phyloP scores from a whole-genome alignment of 1,140 invertebrate species.

The Pentalonia nigronervosa region DNA sequence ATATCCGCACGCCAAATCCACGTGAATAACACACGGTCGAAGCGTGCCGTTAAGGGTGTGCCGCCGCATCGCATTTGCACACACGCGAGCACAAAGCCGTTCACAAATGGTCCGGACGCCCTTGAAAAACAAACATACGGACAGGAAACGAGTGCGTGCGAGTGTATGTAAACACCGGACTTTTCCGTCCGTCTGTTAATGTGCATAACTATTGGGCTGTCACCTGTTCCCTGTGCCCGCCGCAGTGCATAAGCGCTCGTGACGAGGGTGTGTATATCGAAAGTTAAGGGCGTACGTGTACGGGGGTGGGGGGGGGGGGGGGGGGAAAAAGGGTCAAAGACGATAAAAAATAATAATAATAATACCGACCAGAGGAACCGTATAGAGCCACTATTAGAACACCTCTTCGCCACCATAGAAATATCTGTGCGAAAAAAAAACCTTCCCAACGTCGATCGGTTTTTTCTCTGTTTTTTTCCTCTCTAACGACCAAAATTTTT shows the following conservation, averaged over 20 bases:
- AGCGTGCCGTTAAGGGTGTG: background rate
- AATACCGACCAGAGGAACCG: background rate
- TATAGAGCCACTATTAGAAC: background rate
- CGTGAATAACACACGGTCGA: background rate
- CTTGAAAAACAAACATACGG: background rate
- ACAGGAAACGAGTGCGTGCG: background rate
- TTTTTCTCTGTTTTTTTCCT: background rate
- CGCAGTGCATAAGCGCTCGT: background rate
- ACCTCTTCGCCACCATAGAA: background rate
- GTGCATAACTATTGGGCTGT: slow-evolving; percentile 24
- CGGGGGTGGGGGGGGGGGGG: background rate
- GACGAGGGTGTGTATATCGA: background rate
- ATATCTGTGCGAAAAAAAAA: background rate
- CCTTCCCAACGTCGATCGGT: background rate
- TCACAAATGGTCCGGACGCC: background rate
- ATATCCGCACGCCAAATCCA: background rate
- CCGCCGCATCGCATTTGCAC: background rate
- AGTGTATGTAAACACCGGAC: background rate
- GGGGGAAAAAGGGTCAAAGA: background rate
- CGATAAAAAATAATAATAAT: background rate
- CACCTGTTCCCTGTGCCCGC: background rate
- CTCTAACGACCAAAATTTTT: background rate
- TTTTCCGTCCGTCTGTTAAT: background rate
- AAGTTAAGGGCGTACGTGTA: background rate
- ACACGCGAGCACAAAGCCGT: background rate